Conservation (phyloP, 2,113 vertebrate species). For the Lophius piscatorius region DNA sequence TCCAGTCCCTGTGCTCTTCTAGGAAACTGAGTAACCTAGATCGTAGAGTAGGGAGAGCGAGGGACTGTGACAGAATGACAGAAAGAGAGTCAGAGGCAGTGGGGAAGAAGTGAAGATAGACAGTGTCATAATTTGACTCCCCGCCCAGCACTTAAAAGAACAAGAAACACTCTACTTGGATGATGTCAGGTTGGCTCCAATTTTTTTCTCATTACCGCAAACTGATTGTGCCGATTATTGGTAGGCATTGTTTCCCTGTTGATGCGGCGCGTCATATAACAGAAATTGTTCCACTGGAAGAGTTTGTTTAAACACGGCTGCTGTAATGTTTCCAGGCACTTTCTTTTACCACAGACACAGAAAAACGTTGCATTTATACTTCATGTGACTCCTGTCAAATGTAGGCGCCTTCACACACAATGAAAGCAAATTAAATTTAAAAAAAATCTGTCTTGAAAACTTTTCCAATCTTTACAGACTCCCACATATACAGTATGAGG, state of each 20-base stretch:
- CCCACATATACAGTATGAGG: background rate
- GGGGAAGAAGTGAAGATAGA: constrained; percentile 30
- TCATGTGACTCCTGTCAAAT: constrained; percentile 27
- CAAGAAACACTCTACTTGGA: constrained; percentile 18
- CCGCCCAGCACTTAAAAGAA: constrained; percentile 22
- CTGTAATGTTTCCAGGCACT: constrained; percentile 65
- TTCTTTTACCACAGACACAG: constrained; percentile 46
- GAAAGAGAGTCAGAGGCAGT: constrained; percentile 20
- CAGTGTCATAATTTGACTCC: constrained; percentile 31
- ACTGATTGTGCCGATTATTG: constrained; percentile 73
- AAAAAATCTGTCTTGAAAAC: background rate
- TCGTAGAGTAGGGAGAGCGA: constrained; percentile 62
- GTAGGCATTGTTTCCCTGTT: constrained; percentile 67
- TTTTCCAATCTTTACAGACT: background rate
- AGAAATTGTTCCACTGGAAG: constrained; percentile 68
- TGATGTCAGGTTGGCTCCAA: constrained; percentile 62
- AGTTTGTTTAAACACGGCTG: constrained; percentile 73
- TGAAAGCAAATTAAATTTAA: constrained; percentile 13
- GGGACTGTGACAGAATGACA: constrained; percentile 48
- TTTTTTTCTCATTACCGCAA: constrained; percentile 48
- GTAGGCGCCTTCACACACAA: constrained; percentile 7
- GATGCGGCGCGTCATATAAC: constrained; percentile 74
- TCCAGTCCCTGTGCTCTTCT: constrained; percentile 77
- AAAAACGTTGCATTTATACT: constrained; percentile 43
- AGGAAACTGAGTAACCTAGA: constrained; percentile 85